Evolutionary conservation across 2,797 vertebrate species (phyloP).

Genomic region (Malurus leucopterus): DNA sequence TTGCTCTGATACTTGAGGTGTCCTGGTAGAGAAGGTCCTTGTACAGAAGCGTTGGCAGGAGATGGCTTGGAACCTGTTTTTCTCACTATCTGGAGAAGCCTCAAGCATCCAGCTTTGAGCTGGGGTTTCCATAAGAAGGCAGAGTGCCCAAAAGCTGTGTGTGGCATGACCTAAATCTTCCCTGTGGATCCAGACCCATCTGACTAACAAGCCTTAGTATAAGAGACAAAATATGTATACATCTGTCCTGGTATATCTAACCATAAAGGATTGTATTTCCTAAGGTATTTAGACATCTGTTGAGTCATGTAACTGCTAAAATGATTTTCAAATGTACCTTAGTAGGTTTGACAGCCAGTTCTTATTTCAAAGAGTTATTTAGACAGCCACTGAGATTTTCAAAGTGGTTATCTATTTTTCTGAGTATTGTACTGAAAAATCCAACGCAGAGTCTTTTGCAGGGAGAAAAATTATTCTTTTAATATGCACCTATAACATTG

Average conservation of each 20-base stretch:
- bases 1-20: not conserved
- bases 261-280: constrained; percentile 19
- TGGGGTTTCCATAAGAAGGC: not conserved
- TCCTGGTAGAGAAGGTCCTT: not conserved
- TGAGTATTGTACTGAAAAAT: not conserved
- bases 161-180: not conserved
- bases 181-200: not conserved
- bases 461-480: not conserved
- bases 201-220: not conserved
- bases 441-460: not conserved
- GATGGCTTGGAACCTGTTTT: not conserved
- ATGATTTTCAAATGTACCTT: constrained; percentile 25
- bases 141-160: not conserved
- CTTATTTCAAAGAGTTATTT: constrained; percentile 45
- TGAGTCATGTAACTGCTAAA: constrained; percentile 36
- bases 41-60: fast-evolving
- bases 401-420: not conserved
- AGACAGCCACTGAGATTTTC: constrained; percentile 23
- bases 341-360: constrained; percentile 30
- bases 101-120: not conserved
- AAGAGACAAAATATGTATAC: constrained; percentile 1
- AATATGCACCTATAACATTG: not conserved
- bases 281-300: constrained; percentile 46
- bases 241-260: not conserved
- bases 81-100: not conserved